These are phyloP conservation scores for Actenoides lindsayi DNA, from an alignment of 2,113 vertebrate species.

Conservation along the genomic window DNA sequence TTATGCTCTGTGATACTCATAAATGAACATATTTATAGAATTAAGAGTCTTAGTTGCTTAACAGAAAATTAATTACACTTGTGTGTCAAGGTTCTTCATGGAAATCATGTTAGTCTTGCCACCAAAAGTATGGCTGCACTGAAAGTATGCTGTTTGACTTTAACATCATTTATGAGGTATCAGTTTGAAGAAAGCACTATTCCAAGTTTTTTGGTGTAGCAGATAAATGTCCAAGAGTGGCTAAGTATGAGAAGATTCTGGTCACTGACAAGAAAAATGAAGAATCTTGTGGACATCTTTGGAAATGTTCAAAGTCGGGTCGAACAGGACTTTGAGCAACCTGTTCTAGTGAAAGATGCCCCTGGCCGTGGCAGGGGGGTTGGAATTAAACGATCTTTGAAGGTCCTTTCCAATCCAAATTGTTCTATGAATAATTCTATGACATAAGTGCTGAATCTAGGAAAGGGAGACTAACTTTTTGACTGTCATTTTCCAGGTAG, in stretches of 20 bases:
- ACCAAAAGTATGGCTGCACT: not conserved
- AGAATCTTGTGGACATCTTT: not conserved
- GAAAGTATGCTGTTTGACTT: not conserved
- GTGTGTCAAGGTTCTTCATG: not conserved
- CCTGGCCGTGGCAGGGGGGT: not conserved
- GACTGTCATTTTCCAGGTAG: not conserved
- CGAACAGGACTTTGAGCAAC: not conserved
- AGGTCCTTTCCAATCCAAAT: not conserved
- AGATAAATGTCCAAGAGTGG: not conserved
- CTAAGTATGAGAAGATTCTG: not conserved
- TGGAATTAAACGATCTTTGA: not conserved
- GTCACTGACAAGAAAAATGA: not conserved
- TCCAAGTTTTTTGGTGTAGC: not conserved
- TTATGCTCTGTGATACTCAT: not conserved
- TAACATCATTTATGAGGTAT: not conserved
- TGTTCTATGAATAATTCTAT: not conserved
- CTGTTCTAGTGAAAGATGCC: not conserved
- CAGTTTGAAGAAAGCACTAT: not conserved
- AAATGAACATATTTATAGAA: not conserved
- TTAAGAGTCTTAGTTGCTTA: not conserved
- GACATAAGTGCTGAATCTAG: not conserved
- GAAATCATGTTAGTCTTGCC: not conserved
- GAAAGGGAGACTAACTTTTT: not conserved
- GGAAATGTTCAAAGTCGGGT: not conserved
- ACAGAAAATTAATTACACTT: not conserved